Conservation (phyloP, 2,113 vertebrate genomes). For the Mustela nigripes region DNA sequence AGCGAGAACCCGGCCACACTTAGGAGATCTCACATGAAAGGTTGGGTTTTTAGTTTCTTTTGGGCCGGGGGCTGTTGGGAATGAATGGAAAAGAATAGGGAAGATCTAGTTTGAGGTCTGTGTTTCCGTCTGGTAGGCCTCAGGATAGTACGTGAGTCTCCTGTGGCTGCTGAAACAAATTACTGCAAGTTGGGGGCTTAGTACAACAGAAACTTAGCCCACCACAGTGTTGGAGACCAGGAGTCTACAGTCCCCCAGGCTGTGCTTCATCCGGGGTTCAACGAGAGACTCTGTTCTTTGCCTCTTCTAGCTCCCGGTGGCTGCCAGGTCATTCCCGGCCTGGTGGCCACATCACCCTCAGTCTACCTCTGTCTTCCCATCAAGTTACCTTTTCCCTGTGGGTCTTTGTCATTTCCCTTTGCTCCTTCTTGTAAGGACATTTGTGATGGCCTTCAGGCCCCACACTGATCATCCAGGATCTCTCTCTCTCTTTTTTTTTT, state of each 20-base stretch:
- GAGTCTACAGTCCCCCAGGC: background rate
- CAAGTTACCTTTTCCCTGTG: background rate
- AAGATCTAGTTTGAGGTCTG: background rate
- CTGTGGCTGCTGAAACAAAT: background rate
- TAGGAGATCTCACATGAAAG: background rate
- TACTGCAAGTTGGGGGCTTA: background rate
- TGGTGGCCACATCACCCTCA: background rate
- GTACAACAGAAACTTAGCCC: background rate
- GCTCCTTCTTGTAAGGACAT: background rate
- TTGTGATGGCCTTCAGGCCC: background rate
- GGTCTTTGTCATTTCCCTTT: background rate
- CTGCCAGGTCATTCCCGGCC: background rate
- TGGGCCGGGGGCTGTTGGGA: too few relatives aligned
- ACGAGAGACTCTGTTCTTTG: background rate
- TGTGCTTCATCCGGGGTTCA: accelerated
- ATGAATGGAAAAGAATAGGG: background rate
- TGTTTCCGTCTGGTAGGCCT: background rate
- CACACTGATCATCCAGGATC: background rate
- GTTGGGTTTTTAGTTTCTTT: background rate
- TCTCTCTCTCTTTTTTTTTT: too few relatives aligned
- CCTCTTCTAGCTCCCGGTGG: background rate
- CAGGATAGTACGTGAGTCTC: background rate
- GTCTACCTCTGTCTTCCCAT: background rate
- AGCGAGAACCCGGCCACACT: background rate
- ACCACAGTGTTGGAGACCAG: background rate